phyloP scores from a whole-genome alignment of 2,113 vertebrate species.

The Ivindomyrus marchei region DNA sequence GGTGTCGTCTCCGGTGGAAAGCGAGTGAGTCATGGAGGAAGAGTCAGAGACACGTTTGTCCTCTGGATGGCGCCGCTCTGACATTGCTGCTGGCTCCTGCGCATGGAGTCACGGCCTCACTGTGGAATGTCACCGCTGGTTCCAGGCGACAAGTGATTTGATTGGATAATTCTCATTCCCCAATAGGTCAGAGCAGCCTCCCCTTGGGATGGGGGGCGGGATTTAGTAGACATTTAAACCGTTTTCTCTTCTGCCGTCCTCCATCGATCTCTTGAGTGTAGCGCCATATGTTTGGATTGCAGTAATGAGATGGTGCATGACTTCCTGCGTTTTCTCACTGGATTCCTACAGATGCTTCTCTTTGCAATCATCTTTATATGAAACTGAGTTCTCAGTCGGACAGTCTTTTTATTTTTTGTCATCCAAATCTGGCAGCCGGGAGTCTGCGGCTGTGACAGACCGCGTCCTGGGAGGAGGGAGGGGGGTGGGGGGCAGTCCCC shows the following conservation, averaged over 20 bases:
- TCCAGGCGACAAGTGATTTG: slow-evolving; percentile 17
- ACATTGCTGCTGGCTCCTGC: slow-evolving; percentile 9
- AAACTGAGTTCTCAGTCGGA: neutral
- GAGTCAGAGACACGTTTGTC: neutral
- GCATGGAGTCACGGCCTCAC: slow-evolving; percentile 16
- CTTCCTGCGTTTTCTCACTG: neutral
- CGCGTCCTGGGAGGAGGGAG: neutral
- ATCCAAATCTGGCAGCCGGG: neutral
- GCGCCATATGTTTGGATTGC: neutral
- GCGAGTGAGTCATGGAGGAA: neutral
- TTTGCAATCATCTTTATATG: neutral
- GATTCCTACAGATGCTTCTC: neutral
- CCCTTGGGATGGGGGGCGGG: slow-evolving; percentile 1
- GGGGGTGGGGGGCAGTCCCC: neutral
- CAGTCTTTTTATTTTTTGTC: neutral
- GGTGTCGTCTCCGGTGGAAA: neutral
- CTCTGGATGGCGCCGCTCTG: neutral
- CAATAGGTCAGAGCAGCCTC: slow-evolving; percentile 19
- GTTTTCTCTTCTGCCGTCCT: slow-evolving; percentile 23
- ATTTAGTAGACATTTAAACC: slow-evolving; percentile 12
- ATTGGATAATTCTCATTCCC: slow-evolving; percentile 24
- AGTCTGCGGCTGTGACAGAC: neutral
- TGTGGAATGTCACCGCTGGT: slow-evolving; percentile 32
- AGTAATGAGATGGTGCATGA: too few species aligned
- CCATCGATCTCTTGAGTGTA: slow-evolving; percentile 22